Conservation (phyloP, 1,140 invertebrate genomes). For the Drosophila murphyi region DNA sequence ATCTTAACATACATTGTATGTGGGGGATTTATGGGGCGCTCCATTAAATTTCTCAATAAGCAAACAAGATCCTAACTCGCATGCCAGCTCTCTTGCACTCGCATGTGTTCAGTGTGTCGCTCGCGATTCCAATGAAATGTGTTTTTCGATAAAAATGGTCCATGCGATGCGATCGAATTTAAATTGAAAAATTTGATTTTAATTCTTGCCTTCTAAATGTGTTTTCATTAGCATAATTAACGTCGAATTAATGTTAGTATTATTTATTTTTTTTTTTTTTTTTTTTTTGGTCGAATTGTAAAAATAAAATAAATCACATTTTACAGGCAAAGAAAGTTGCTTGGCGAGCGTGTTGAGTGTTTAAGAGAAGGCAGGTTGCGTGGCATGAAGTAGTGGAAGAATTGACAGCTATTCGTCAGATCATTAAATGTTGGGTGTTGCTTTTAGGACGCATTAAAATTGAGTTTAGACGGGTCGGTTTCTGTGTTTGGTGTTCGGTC, state of each 20-base stretch:
- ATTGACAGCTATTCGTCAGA: slow-evolving; percentile 77
- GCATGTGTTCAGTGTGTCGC: not conserved
- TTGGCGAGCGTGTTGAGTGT: not conserved
- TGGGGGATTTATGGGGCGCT: slow-evolving; percentile 46
- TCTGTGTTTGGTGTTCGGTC: slow-evolving; percentile 17
- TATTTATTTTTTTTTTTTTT: slow-evolving; percentile 32
- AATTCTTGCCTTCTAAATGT: slow-evolving; percentile 80
- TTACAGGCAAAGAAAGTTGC: slow-evolving; percentile 62
- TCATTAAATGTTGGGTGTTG: slow-evolving; percentile 56
- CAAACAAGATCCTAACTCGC: slow-evolving; percentile 47
- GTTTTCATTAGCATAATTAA: slow-evolving; percentile 83
- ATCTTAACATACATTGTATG: slow-evolving; percentile 30
- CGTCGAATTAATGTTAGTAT: slow-evolving; percentile 71
- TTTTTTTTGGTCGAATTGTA: slow-evolving; percentile 44
- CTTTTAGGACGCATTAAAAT: slow-evolving; percentile 68
- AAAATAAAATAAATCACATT: slow-evolving; percentile 74
- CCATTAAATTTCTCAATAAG: slow-evolving; percentile 77
- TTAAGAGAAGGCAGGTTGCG: not conserved
- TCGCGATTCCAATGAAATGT: slow-evolving; percentile 78
- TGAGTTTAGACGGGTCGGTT: slow-evolving; percentile 10
- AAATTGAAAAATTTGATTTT: slow-evolving; percentile 83
- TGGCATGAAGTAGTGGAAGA: not conserved
- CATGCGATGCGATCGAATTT: slow-evolving; percentile 83
- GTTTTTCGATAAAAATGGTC: slow-evolving; percentile 82
- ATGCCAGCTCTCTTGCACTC: slow-evolving; percentile 6